Conservation (phyloP, 1,140 invertebrate genomes). For the Scaptomyza montana region DNA sequence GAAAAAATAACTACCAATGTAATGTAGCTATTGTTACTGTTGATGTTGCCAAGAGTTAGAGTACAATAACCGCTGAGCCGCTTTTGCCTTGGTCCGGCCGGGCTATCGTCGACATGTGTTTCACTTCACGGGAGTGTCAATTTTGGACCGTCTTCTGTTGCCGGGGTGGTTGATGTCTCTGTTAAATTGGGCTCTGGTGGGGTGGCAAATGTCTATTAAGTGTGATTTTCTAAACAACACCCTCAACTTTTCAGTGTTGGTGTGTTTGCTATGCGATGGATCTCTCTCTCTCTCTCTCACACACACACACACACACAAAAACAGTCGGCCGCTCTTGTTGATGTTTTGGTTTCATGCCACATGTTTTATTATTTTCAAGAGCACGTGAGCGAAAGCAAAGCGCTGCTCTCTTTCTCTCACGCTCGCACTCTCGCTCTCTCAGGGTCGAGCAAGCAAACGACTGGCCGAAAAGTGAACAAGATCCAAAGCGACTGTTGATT, state of each 20-base stretch:
- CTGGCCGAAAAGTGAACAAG: conserved; percentile 80
- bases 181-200: conserved; percentile 33
- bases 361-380: conserved; percentile 37
- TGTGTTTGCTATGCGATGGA: not conserved
- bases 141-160: conserved; percentile 21
- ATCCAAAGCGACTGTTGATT: conserved; percentile 80
- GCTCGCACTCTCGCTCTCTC: conserved; percentile 44
- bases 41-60: not conserved
- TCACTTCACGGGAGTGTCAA: conserved; percentile 36
- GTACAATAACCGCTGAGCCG: conserved; percentile 48
- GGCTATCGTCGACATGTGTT: conserved; percentile 62
- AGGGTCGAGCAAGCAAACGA: conserved; percentile 41
- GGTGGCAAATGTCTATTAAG: conserved; percentile 26
- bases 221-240: conserved; percentile 29
- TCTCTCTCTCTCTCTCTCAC: conserved; percentile 13
- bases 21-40: conserved; percentile 3
- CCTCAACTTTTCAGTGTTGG: conserved; percentile 18
- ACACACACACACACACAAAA: not conserved
- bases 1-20: conserved; percentile 10
- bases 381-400: conserved; percentile 23
- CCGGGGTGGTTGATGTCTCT: conserved; percentile 36
- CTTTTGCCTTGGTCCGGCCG: conserved; percentile 30
- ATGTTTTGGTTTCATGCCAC: conserved; percentile 33
- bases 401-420: conserved; percentile 7
- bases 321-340: conserved; percentile 9